Evolutionary conservation across 2,888 invertebrate genomes (phyloP), one percentile per base, ranked within the genome.

Genomic region (Agrotis puta): DNA sequence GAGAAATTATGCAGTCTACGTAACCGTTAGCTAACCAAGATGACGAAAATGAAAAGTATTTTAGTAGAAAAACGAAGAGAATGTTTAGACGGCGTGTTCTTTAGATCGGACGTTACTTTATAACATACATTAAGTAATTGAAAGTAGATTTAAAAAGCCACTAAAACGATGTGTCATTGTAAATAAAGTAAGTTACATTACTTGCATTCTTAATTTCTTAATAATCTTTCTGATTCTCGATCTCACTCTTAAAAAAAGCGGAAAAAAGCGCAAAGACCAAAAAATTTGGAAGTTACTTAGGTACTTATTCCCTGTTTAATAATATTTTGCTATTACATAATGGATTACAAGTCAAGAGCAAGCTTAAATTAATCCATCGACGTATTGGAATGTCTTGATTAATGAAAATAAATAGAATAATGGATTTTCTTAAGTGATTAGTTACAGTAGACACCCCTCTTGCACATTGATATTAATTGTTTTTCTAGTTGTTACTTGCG

Each of bases 391-490:
- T 56, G 59, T 61, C 78, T 70, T 74, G 78, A 74, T 78, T 78
- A 74, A 74, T 74, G 78, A 61, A 78, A 74, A 59, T 61, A 71
- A 68, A 74, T 70, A 58, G 47, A 33, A 70, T 70, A 58, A 72
- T 54, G 59, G 64, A 75, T 73, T 59, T 64, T 73, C 59, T 73
- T 79, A 74, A 77, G 76, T 79, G 66, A 77, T 80, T 64, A 50
- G 33, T 20, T 54, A 64, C 47, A 47, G 64, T 24, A 66, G 22
- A 65, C 20, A n/a, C 39, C 45, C 43, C 24, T 56, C 66, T 57
- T 39, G 77, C 24, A 47, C 56, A 73, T 77, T 76, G 56, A 68
- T 68, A 77, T 73, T 73, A 57, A 73, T 76, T 20, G 50, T 47
- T 73, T 51, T 39, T 27, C n/a, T 45, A 50, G 50, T 45, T 33